Conservation (phyloP, 2,888 invertebrate species). For the Rotaria socialis region DNA sequence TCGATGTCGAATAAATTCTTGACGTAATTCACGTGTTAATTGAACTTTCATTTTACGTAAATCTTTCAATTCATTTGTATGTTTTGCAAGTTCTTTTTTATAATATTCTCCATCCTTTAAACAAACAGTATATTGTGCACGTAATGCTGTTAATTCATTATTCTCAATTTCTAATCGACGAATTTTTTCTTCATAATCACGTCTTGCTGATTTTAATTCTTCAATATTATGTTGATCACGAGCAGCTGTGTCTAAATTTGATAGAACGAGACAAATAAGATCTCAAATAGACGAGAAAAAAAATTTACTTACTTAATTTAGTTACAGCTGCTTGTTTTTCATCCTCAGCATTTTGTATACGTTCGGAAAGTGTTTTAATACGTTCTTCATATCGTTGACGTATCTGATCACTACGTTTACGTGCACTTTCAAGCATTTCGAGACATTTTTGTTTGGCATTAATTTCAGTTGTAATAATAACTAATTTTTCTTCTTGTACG, state of each 20-base stretch:
- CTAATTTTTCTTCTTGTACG: constrained; percentile 35
- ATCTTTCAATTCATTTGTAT: constrained; percentile 25
- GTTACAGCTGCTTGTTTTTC: constrained; percentile 32
- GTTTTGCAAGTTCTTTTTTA: constrained; percentile 14
- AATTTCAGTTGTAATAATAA: constrained; percentile 26
- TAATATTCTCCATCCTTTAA: constrained; percentile 32
- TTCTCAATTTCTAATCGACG: constrained; percentile 37
- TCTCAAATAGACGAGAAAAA: background rate
- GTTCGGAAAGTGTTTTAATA: background rate
- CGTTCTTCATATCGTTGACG: constrained; percentile 35
- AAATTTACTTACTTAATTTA: background rate
- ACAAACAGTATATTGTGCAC: constrained; percentile 32
- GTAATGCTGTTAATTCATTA: constrained; percentile 23
- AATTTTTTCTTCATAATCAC: constrained; percentile 29
- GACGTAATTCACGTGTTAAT: constrained; percentile 28
- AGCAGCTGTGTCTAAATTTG: background rate
- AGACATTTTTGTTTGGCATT: constrained; percentile 21
- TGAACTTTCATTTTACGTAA: constrained; percentile 37
- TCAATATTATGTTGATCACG: constrained; percentile 33
- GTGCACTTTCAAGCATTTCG: constrained; percentile 33
- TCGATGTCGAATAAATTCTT: constrained; percentile 69
- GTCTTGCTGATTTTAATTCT: constrained; percentile 33
- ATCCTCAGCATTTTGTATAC: constrained; percentile 30
- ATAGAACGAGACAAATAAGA: background rate
- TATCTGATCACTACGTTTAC: constrained; percentile 15